A percentile compares a stretch with the other conserved stretches of the same genome.
Conservation (phyloP, 2,113 vertebrate genomes). For the Bos indicus region DNA sequence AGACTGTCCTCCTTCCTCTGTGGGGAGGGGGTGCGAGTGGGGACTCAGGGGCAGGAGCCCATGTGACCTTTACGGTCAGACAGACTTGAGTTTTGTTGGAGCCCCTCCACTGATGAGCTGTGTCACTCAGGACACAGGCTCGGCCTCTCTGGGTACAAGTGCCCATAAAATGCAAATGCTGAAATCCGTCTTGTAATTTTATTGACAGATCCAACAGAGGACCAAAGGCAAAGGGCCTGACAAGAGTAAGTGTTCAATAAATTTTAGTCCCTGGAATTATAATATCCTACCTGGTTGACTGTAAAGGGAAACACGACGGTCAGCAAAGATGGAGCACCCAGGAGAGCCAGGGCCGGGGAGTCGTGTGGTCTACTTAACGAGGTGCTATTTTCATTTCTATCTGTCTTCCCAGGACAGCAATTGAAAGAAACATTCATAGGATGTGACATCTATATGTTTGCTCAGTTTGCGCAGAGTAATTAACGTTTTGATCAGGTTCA, state of each 20-base stretch:
- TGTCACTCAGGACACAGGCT: neutral
- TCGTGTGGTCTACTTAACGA: fast-evolving
- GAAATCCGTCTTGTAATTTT: neutral
- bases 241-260: neutral
- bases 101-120: neutral
- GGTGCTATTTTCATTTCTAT: neutral
- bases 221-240: neutral
- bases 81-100: fast-evolving
- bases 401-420: neutral
- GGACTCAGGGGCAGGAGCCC: neutral
- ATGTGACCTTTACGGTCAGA: fast-evolving
- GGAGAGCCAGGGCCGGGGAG: neutral
- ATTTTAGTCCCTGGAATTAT: neutral
- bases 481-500: slow-evolving; percentile 42
- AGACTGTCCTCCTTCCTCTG: neutral
- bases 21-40: fast-evolving
- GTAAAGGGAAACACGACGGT: neutral
- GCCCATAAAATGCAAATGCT: neutral
- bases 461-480: slow-evolving; percentile 35
- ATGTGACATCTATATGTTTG: slow-evolving; percentile 12
- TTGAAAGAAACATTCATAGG: neutral
- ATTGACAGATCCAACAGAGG: neutral
- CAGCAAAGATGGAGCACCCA: neutral
- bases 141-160: neutral
- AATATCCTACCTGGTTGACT: neutral